phyloP scores from a whole-genome alignment of 64 coral and sea anemone genomes.

The Astreopora myriophthalma region DNA sequence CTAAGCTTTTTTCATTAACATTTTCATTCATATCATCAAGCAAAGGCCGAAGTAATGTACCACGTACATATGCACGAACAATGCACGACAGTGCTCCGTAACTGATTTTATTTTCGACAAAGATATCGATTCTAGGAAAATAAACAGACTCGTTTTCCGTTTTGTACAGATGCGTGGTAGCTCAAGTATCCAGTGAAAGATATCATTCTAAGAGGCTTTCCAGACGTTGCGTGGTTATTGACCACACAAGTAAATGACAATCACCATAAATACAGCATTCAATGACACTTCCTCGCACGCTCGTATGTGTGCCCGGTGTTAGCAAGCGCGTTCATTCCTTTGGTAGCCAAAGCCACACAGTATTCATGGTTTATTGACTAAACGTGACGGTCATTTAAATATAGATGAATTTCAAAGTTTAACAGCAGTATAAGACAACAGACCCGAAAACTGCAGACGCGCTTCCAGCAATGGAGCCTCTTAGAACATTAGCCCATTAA shows the following conservation, averaged over 20 bases:
- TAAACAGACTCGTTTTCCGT: background rate
- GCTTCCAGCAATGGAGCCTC: conserved; percentile 9
- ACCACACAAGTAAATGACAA: conserved; percentile 7
- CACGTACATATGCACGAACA: background rate
- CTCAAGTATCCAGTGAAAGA: conserved; percentile 32
- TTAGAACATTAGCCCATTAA: conserved; percentile 31
- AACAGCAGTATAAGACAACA: conserved; percentile 73
- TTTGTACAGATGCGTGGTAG: background rate
- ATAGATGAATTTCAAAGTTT: conserved; percentile 85
- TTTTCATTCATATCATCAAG: conserved; percentile 50
- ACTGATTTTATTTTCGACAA: background rate
- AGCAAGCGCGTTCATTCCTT: background rate
- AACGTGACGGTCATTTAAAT: conserved; percentile 63
- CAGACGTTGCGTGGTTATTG: conserved; percentile 40
- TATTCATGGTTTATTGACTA: conserved; percentile 69
- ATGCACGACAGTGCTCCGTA: background rate
- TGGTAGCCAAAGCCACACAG: background rate
- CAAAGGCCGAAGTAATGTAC: conserved; percentile 42
- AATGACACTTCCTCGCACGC: conserved; percentile 38
- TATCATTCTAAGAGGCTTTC: conserved; percentile 36
- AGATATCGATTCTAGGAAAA: conserved; percentile 2
- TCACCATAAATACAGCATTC: conserved; percentile 24
- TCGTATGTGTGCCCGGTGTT: background rate
- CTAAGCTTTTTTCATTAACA: conserved; percentile 39
- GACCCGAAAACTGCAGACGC: conserved; percentile 38